phyloP scores from a whole-genome alignment of 2,888 invertebrate genomes.

The Cinara cedri region DNA sequence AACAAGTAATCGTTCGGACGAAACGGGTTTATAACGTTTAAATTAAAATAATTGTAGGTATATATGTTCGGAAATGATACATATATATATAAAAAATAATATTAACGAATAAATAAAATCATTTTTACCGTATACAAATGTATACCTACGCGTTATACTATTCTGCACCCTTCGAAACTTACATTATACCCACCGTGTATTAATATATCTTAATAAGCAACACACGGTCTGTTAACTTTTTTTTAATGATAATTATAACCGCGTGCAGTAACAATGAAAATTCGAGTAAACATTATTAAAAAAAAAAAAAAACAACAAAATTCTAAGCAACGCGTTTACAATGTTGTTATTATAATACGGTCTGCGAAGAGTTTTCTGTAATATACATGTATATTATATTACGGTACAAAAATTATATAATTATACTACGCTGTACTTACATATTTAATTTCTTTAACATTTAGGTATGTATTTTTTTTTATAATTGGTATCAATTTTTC shows the following conservation, averaged over 20 bases:
- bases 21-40: neutral
- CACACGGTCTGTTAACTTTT: constrained; percentile 42
- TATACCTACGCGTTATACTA: neutral
- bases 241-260: neutral
- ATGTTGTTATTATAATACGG: neutral
- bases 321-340: neutral
- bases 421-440: constrained; percentile 26
- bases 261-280: constrained; percentile 24
- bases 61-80: neutral
- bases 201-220: constrained; percentile 14
- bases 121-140: neutral
- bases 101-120: neutral
- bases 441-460: neutral
- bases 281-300: constrained; percentile 20
- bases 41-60: too few species aligned
- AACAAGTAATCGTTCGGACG: too few species aligned
- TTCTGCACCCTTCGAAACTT: neutral
- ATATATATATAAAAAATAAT: too few species aligned
- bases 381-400: neutral
- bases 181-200: neutral
- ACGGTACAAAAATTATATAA: constrained; percentile 1
- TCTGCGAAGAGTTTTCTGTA: neutral
- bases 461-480: neutral
- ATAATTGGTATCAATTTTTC: constrained; percentile 27
- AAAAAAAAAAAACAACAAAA: too few species aligned